Percentiles rank a stretch among this genome's conserved stretches.
These are phyloP conservation scores for Chlorops oryzae DNA, from an alignment of 1,140 invertebrate species.

Conservation along the genomic window DNA sequence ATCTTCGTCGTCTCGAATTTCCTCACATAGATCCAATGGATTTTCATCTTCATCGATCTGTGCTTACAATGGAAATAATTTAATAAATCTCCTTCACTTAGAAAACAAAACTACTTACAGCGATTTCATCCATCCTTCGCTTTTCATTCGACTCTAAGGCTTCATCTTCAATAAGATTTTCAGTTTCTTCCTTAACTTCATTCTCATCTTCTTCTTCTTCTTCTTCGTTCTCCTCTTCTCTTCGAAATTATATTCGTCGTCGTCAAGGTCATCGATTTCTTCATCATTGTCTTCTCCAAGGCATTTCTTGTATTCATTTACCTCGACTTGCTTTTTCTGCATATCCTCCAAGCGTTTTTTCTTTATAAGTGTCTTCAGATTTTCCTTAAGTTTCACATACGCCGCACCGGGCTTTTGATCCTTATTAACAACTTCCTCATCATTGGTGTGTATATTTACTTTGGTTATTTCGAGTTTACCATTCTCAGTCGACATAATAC, in stretches of 20 bases:
- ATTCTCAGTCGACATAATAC: constrained; percentile 39
- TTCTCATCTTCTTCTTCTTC: constrained; percentile 2
- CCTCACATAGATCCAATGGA: constrained; percentile 25
- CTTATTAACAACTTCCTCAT: constrained; percentile 41
- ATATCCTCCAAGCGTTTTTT: constrained; percentile 53
- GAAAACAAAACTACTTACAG: constrained; percentile 15
- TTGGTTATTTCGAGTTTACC: constrained; percentile 43
- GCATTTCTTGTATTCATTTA: constrained; percentile 25
- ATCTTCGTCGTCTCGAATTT: constrained; percentile 26
- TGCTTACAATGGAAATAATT: constrained; percentile 36
- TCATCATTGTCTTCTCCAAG: constrained; percentile 22
- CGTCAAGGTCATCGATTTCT: constrained; percentile 20
- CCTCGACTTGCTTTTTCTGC: constrained; percentile 50
- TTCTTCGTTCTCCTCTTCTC: constrained; percentile 16
- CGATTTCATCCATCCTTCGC: constrained; percentile 24
- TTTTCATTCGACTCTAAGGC: constrained; percentile 46
- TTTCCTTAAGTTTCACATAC: constrained; percentile 52
- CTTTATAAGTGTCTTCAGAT: constrained; percentile 55
- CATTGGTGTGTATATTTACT: constrained; percentile 34
- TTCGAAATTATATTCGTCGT: constrained; percentile 35
- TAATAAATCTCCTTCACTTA: too few species aligned
- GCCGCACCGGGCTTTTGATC: constrained; percentile 55
- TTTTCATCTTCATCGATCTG: constrained; percentile 34
- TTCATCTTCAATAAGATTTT: constrained; percentile 23
- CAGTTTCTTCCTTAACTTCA: not conserved